Evolutionary conservation across 1,140 invertebrate genomes (phyloP), one percentile per base, ranked within the genome.

Genomic region (Sminthurinus signatus): DNA sequence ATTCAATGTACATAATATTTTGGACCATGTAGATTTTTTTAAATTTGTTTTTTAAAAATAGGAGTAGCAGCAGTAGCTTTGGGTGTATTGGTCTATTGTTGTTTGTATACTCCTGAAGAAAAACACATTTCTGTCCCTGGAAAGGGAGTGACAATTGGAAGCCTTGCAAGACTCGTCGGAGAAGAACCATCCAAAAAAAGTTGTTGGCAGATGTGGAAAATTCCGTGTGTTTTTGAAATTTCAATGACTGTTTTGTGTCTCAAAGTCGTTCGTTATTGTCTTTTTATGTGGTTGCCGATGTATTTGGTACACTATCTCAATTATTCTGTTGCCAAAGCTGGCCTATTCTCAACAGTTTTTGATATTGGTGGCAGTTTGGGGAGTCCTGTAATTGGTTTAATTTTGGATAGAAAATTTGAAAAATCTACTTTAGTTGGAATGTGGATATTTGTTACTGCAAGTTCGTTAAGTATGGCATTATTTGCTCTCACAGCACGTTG

Each of bases 211-310:
- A 61, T 78, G 17, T 76, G 74, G 75, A 57, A 58, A 31, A 72
- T 77, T 31, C 74, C 75, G 17, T 75, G 77, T 70, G 75, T 82
- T 23, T 71, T 76, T n/a, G 80, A 82, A 67, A 74, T 81, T 23
- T 75, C 80, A 17, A 52, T 80, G 25, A 75, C 77, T 25, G 76
- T 82, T 52, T 77, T 82, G 60, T 81, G 78, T 67, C 70, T 81
- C 2, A 82, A 82, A 71, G 71, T 80, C 36, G 80, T 81, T 3
- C 76, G 81, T 19, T 82, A 82, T 42, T 76, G 76, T 63, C 79
- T 82, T 75, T 80, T 80, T 70, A 79, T 81, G 75, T 82, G 80
- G 80, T 70, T 82, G 29, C 80, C 80, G 1, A 74, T 81, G 73
- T 82, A 78, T 71, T 69, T 82, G 2, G 68, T 77, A 25, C 75